These are phyloP conservation scores for Pterostichus niger DNA, from an alignment of 2,888 invertebrate species.

Conservation along the genomic window DNA sequence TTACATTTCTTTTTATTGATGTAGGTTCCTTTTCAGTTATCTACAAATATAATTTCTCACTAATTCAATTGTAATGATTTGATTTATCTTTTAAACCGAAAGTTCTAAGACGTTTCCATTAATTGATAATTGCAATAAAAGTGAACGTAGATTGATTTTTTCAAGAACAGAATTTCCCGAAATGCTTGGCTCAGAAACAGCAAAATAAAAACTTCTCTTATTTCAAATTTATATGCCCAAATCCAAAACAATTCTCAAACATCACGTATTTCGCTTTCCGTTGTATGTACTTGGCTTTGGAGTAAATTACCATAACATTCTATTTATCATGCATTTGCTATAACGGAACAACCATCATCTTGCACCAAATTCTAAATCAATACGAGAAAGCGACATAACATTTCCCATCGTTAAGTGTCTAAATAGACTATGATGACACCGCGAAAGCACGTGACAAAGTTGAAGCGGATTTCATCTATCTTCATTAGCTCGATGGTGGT, in stretches of 20 bases:
- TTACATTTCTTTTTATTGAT: no score
- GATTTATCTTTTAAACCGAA: no score
- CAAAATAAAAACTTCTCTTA: background rate
- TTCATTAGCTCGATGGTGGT: conserved; percentile 63
- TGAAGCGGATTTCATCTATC: conserved; percentile 66
- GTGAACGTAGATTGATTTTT: no score
- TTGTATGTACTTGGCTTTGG: conserved; percentile 23
- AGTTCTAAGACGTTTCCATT: no score
- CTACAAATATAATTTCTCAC: no score
- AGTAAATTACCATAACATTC: conserved; percentile 32
- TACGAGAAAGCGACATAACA: conserved; percentile 7
- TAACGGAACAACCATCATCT: conserved; percentile 22
- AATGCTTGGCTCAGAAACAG: background rate
- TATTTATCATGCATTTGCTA: conserved; percentile 35
- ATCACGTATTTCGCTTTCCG: conserved; percentile 25
- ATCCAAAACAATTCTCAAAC: conserved; percentile 22
- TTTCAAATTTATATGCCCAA: background rate
- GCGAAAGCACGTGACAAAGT: conserved; percentile 58
- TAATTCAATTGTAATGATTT: no score
- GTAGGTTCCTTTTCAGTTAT: no score
- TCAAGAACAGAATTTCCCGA: background rate
- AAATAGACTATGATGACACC: conserved; percentile 4
- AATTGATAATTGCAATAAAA: no score
- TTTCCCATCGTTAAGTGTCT: conserved; percentile 37
- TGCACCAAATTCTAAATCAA: conserved; percentile 4